Base-by-base conservation (phyloP, 2,797 vertebrate genomes). In the Thripadectes ignobilis region DNA sequence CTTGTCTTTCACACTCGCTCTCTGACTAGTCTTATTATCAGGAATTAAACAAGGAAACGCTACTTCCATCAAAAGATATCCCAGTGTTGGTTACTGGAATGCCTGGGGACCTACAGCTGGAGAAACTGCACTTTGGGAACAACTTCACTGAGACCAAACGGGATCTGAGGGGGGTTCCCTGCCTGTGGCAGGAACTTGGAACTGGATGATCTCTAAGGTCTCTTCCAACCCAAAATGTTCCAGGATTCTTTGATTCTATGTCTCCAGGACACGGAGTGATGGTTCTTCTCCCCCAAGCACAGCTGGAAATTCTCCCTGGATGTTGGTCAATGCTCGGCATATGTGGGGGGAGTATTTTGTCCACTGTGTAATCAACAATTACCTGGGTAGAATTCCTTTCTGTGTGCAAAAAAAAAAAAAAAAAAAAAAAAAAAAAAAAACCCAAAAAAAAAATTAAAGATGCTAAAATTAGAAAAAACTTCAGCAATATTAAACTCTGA, bases 91-190 rank as follows among this genome's bases (percentile, higher is more conserved):
- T 57, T 30, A 14, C 39, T 5, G 43, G 26, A 62, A 62, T 29
- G 17, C n/a, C 48, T 21, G 59, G 41, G 76, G 36, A 55, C 23
- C 77, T 13, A 7, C 49, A 48, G 45, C 45, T 30, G 39, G 27
- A 66, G 43, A 41, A 89, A 46, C 3, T 27, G 24, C n/a, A 9
- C 34, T 54, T 69, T 20, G 7, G 22, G 58, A 78, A 20, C 45
- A 63, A 10, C 49, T 67, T 55, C 57, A 7, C 23, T 45, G 63
- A 36, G 20, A 24, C 16, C 69, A 58, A 24, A 16, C 0, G 0
- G 45, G 49, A 23, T n/a, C 36, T 14, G 29, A 69, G 82, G 24
- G 18, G 46, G 5, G 4, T 22, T 63, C 58, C 24, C 38, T 71
- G 58, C 29, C 58, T 38, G 15, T 39, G 72, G 36, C 36, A 43